These are phyloP conservation scores for Oncorhynchus tshawytscha DNA, from an alignment of 2,113 vertebrate species.

Conservation along the genomic window DNA sequence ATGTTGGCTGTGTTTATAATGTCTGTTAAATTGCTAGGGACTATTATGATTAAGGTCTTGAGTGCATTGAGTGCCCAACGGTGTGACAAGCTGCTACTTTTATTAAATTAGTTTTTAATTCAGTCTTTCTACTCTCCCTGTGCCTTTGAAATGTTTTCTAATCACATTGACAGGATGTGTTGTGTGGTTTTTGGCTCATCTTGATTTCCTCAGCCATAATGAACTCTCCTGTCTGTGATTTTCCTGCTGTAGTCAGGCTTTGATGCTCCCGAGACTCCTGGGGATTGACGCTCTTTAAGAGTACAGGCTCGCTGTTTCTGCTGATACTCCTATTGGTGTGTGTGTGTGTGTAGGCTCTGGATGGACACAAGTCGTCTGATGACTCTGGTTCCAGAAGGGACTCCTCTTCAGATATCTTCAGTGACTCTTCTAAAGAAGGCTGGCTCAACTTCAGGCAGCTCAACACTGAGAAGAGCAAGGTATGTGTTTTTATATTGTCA, in stretches of 20 bases:
- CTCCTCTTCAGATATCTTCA: conserved; percentile 88
- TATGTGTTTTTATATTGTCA: conserved; percentile 37
- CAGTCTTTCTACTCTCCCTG: not conserved
- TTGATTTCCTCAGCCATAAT: not conserved
- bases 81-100: not conserved
- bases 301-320: no score
- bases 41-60: no score
- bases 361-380: conserved; percentile 83
- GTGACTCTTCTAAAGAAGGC: conserved; percentile 89
- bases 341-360: conserved; percentile 71
- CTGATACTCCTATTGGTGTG: not conserved
- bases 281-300: no score
- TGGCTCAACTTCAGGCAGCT: conserved; percentile 90
- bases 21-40: no score
- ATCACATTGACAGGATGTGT: not conserved
- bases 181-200: not conserved
- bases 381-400: conserved; percentile 88
- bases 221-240: not conserved
- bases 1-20: no score
- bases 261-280: not conserved
- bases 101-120: not conserved
- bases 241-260: not conserved
- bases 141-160: not conserved
- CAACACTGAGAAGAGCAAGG: conserved; percentile 92
- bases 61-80: no score